Percentiles rank a stretch among this genome's conserved stretches.
Conservation (phyloP, 2,888 invertebrate genomes). For the Arrhopalites spinosus region DNA sequence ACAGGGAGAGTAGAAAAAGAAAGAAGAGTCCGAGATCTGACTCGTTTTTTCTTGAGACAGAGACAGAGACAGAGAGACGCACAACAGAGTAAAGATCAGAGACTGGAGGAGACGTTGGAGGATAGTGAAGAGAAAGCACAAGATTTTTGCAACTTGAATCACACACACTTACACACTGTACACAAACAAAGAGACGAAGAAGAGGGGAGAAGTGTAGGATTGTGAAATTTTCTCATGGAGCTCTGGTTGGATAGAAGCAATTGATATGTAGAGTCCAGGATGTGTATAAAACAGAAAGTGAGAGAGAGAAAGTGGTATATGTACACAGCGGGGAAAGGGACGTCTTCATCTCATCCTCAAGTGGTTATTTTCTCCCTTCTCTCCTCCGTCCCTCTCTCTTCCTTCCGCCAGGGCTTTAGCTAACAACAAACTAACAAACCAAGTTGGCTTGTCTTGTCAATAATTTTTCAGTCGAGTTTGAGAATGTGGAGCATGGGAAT, state of each 20-base stretch:
- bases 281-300: no score
- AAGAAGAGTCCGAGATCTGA: background rate
- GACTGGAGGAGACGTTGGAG: no score
- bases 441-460: background rate
- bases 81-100: no score
- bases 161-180: no score
- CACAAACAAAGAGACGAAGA: no score
- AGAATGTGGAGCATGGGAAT: background rate
- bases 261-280: no score
- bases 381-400: background rate
- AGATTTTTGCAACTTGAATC: no score
- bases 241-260: no score
- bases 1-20: background rate
- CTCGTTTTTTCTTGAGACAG: background rate
- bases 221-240: no score
- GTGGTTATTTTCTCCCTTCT: background rate
- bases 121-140: no score
- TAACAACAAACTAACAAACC: background rate
- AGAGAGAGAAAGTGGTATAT: background rate
- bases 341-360: slow-evolving; percentile 11
- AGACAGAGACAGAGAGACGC: background rate
- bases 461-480: no score
- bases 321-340: background rate
- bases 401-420: background rate
- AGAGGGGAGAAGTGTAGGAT: no score